Evolutionary conservation across 2,888 invertebrate genomes (phyloP), one percentile per base, ranked within the genome.

Genomic region (Drosophila seclusa): DNA sequence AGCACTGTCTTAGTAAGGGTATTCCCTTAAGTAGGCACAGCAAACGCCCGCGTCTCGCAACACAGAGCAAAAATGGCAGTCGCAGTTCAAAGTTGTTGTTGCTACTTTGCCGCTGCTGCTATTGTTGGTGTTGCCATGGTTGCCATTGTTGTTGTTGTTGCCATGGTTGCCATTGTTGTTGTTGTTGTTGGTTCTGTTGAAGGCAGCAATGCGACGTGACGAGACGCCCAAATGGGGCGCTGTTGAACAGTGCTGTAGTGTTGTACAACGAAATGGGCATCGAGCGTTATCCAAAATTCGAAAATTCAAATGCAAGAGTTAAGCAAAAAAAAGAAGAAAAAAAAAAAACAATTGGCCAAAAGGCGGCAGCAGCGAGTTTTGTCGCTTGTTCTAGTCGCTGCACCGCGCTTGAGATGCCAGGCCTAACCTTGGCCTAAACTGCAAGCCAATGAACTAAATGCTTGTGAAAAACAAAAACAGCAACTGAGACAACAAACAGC

Each of bases 341-440:
- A 8, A n/a, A 18, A 18, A n/a, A 50, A 16, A 31, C 13, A 21
- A 18, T 57, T 36, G 34, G 68, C 24, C 61, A 45, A 53, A 52
- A 52, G 68, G 80, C 78, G 55, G 63, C 54, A 71, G 77, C 81
- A 65, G 48, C 77, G 83, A 31, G 38, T 63, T 68, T 76, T 83
- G 83, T 72, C 76, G 72, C 65, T 76, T 75, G 87, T 81, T 83
- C 75, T 75, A 78, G 80, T 76, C 82, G 73, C 77, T 61, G 80
- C 76, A 70, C 83, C 65, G 80, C 79, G 87, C 77, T 88, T 73
- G 76, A 80, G 87, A 84, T 89, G 80, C 80, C 81, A 73, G 68
- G 67, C 64, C 61, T 82, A 91, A 90, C 91, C 91, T 91, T 91
- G 91, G 92, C 91, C 91, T 82, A 92, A 91, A 92, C 91, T 86